Conservation (phyloP, 1,140 invertebrate genomes). For the Acromyrmex echinatior region DNA sequence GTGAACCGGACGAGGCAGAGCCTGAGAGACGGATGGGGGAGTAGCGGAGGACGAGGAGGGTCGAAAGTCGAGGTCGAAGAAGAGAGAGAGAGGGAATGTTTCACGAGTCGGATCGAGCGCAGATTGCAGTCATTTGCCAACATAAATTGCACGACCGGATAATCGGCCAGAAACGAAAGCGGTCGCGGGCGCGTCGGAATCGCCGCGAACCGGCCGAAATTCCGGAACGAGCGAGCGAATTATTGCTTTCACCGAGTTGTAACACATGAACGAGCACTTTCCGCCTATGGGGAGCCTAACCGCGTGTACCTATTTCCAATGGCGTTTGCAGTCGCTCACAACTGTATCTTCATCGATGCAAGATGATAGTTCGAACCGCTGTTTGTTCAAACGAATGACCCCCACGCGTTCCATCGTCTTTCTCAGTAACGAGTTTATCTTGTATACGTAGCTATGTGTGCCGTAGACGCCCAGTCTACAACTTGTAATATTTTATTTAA, state of each 20-base stretch:
- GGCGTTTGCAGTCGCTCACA: neutral
- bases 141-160: slow-evolving; percentile 74
- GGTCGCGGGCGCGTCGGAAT: slow-evolving; percentile 65
- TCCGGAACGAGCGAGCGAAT: slow-evolving; percentile 30
- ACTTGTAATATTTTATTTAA: slow-evolving; percentile 34
- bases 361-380: slow-evolving; percentile 6
- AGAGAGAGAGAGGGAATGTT: slow-evolving; percentile 52
- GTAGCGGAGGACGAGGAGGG: slow-evolving; percentile 1
- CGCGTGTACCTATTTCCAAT: neutral
- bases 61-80: slow-evolving; percentile 39
- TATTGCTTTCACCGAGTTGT: slow-evolving; percentile 48
- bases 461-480: neutral
- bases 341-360: neutral
- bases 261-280: slow-evolving; percentile 40
- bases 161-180: slow-evolving; percentile 71
- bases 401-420: neutral
- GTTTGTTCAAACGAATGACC: neutral
- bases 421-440: slow-evolving; percentile 11
- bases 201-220: slow-evolving; percentile 66
- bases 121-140: slow-evolving; percentile 77
- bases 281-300: neutral
- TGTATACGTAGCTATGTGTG: neutral
- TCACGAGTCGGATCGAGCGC: slow-evolving; percentile 73
- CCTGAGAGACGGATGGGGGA: neutral
- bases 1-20: slow-evolving; percentile 44